These are phyloP conservation scores for Philereme transversata DNA, from an alignment of 2,888 invertebrate genomes.

Conservation along the genomic window DNA sequence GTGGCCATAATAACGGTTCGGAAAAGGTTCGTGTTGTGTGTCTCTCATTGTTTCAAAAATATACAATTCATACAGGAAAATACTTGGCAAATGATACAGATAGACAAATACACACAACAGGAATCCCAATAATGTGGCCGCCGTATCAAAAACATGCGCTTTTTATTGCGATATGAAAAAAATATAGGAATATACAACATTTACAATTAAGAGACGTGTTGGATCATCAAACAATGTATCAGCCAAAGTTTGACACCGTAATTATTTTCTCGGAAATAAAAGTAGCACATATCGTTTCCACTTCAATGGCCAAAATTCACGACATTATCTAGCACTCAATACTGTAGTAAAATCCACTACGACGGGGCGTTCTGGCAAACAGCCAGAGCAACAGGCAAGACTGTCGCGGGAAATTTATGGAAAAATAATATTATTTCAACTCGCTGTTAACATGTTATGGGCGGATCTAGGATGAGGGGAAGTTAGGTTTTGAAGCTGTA, in stretches of 20 bases:
- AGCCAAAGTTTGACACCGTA: constrained; percentile 6
- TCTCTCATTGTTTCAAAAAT: too few species aligned
- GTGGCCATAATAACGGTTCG: too few species aligned
- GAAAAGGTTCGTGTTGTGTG: too few species aligned
- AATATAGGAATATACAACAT: neutral
- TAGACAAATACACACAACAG: too few species aligned
- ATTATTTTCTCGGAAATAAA: constrained; percentile 12
- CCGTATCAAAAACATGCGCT: too few species aligned
- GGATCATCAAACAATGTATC: neutral
- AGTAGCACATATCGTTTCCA: constrained; percentile 9
- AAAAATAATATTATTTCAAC: constrained; percentile 49
- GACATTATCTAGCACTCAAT: constrained; percentile 54
- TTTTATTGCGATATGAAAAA: neutral
- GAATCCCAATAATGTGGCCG: too few species aligned
- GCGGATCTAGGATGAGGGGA: neutral
- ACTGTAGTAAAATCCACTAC: constrained; percentile 26
- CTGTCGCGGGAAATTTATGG: constrained; percentile 50
- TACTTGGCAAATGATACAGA: too few species aligned
- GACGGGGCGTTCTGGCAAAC: constrained; percentile 45
- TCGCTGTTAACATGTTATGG: constrained; percentile 23
- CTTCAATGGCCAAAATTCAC: constrained; percentile 40
- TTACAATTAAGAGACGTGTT: neutral
- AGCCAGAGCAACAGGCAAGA: constrained; percentile 69
- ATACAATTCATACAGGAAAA: too few species aligned
- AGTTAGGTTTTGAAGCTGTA: too few species aligned